Percentiles rank a stretch among this genome's conserved stretches.
These are phyloP conservation scores for Metalampra italica DNA, from an alignment of 2,888 invertebrate genomes.

Conservation along the genomic window DNA sequence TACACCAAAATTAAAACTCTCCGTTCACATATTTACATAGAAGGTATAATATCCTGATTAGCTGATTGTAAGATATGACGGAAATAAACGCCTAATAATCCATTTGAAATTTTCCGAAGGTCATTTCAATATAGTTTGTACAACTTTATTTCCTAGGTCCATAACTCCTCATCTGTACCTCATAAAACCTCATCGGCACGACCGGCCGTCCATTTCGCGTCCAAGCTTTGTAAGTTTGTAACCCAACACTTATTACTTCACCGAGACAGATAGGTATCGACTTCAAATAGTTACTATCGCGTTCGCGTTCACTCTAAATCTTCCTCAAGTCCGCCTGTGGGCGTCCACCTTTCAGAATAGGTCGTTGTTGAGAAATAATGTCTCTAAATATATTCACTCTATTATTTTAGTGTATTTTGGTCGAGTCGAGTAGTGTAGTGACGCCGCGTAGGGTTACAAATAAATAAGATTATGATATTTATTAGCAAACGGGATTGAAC, in stretches of 20 bases:
- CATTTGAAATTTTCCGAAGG: neutral
- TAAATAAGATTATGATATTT: no score
- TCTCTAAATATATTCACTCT: neutral
- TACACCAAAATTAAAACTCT: conserved; percentile 4
- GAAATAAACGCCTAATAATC: conserved; percentile 5
- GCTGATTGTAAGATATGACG: conserved; percentile 51
- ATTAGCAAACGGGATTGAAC: no score
- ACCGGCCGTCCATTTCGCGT: conserved; percentile 31
- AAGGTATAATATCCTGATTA: conserved; percentile 24
- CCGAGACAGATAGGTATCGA: conserved; percentile 41
- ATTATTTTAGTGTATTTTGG: no score
- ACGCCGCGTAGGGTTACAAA: no score
- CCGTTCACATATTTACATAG: neutral
- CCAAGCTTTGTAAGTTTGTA: conserved; percentile 42
- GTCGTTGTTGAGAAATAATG: conserved; percentile 11
- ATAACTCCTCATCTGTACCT: conserved; percentile 42
- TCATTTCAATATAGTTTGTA: neutral
- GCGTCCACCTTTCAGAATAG: conserved; percentile 30
- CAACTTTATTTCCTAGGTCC: conserved; percentile 10
- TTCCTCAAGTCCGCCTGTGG: conserved; percentile 24
- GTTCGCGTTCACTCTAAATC: conserved; percentile 26
- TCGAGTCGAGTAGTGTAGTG: no score
- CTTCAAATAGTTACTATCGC: conserved; percentile 33
- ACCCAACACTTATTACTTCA: conserved; percentile 47
- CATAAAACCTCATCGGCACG: conserved; percentile 45